Percentiles rank a stretch among this genome's conserved stretches.
Conservation (phyloP, 2,888 invertebrate species). For the Erynnis tages region DNA sequence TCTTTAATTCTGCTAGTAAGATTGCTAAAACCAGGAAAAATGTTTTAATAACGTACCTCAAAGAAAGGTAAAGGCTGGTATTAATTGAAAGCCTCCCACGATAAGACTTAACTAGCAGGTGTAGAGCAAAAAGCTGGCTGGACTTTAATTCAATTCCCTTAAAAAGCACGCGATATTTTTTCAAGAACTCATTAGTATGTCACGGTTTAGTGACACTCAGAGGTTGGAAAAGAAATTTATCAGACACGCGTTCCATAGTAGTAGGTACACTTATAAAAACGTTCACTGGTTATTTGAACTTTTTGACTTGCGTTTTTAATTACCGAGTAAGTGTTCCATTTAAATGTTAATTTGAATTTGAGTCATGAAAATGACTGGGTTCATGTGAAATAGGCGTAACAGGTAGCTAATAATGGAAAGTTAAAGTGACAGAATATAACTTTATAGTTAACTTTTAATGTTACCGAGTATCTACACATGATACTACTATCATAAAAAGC, state of each 20-base stretch:
- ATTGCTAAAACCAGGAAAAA: conserved; percentile 1
- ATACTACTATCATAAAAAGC: too few relatives aligned
- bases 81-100: conserved; percentile 10
- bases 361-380: too few relatives aligned
- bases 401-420: too few relatives aligned
- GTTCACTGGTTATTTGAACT: too few relatives aligned
- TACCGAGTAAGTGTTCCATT: too few relatives aligned
- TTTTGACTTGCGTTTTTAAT: too few relatives aligned
- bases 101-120: conserved; percentile 17
- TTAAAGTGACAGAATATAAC: too few relatives aligned
- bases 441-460: too few relatives aligned
- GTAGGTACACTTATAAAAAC: background rate
- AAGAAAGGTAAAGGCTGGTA: conserved; percentile 2
- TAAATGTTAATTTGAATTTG: too few relatives aligned
- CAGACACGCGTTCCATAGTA: background rate
- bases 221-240: background rate
- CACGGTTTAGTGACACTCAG: conserved; percentile 4
- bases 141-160: conserved; percentile 15
- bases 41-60: background rate
- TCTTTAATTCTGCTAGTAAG: background rate
- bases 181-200: conserved; percentile 13
- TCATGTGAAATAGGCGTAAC: too few relatives aligned
- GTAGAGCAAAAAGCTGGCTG: background rate
- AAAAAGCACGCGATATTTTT: conserved; percentile 19
- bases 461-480: too few relatives aligned